A percentile compares a stretch with the other conserved stretches of the same genome.
These are phyloP conservation scores for Branchinecta sandiegonensis DNA, from an alignment of 2,888 invertebrate genomes.

Conservation along the genomic window DNA sequence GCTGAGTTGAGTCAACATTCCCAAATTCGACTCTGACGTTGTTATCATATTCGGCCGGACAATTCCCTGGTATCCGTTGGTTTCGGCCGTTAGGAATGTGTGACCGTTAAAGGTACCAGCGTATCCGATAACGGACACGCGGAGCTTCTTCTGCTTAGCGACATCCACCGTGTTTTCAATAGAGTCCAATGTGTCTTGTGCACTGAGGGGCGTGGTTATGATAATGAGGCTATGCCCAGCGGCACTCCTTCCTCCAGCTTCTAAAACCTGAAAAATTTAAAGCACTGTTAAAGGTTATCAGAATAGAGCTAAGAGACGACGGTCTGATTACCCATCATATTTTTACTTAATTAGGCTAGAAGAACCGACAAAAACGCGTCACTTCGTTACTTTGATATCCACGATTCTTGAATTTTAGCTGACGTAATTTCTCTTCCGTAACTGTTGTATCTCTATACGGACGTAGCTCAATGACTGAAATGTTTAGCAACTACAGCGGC, in stretches of 20 bases:
- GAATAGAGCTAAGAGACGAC: too few relatives aligned
- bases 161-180: background rate
- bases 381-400: too few relatives aligned
- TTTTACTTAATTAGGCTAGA: too few relatives aligned
- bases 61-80: background rate
- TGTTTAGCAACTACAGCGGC: too few relatives aligned
- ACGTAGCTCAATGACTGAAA: too few relatives aligned
- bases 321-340: too few relatives aligned
- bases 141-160: slow-evolving; percentile 12
- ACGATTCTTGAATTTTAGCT: too few relatives aligned
- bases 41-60: background rate
- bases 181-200: background rate
- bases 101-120: slow-evolving; percentile 9
- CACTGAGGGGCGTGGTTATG: slow-evolving; percentile 9
- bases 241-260: background rate
- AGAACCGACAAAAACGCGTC: too few relatives aligned
- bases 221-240: slow-evolving; percentile 4
- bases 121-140: background rate
- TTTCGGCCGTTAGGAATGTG: background rate
- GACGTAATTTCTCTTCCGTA: too few relatives aligned
- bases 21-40: background rate
- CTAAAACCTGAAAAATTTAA: background rate
- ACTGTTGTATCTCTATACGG: too few relatives aligned
- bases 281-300: too few relatives aligned
- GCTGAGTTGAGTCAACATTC: background rate